These are phyloP conservation scores for Pitta sordida DNA, from an alignment of 2,113 vertebrate species.

Conservation along the genomic window DNA sequence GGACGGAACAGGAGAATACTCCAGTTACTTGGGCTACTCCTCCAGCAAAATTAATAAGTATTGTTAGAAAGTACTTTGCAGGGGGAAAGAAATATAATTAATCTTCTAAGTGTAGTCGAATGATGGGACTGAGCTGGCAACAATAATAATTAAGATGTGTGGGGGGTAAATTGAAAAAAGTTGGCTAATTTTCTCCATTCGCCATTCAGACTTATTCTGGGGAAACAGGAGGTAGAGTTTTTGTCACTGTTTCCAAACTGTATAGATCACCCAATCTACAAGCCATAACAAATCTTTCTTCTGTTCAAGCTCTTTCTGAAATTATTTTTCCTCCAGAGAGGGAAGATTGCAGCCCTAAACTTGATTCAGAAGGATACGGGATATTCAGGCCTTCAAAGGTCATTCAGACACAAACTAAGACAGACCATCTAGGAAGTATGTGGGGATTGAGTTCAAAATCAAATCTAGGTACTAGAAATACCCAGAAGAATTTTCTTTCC, in stretches of 20 bases:
- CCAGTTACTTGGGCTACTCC: slow-evolving; percentile 44
- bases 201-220: slow-evolving; percentile 22
- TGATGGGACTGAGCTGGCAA: slow-evolving; percentile 27
- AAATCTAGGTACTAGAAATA: slow-evolving; percentile 45
- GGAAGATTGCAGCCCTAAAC: slow-evolving; percentile 22
- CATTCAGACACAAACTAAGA: slow-evolving; percentile 47
- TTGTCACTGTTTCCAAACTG: slow-evolving; percentile 44
- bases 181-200: slow-evolving; percentile 46
- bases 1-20: slow-evolving; percentile 58
- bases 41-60: slow-evolving; percentile 59
- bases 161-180: background rate
- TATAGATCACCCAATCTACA: slow-evolving; percentile 42
- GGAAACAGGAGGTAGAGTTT: background rate
- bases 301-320: slow-evolving; percentile 34
- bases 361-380: slow-evolving; percentile 15
- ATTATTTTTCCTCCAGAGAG: slow-evolving; percentile 24
- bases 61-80: slow-evolving; percentile 48
- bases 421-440: slow-evolving; percentile 14
- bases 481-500: slow-evolving; percentile 61
- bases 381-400: slow-evolving; percentile 35
- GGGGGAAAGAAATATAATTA: background rate
- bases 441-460: slow-evolving; percentile 11
- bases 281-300: slow-evolving; percentile 42
- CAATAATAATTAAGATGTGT: slow-evolving; percentile 40
- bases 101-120: slow-evolving; percentile 13